Evolutionary conservation across 1,140 invertebrate species (phyloP).

Genomic region (Drosophila bocki): DNA sequence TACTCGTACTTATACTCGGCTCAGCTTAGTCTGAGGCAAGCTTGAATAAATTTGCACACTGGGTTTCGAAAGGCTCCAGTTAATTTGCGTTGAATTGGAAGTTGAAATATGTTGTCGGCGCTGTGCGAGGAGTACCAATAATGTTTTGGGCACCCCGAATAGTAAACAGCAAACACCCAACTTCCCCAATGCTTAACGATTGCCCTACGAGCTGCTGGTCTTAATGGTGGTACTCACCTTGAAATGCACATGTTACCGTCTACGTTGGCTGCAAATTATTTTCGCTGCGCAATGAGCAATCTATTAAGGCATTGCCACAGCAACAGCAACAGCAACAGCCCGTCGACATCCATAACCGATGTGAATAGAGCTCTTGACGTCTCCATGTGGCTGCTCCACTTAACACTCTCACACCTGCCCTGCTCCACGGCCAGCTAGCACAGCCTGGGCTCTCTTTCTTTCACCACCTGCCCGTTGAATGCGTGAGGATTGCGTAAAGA

Average conservation of each 20-base stretch:
- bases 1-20: slow-evolving; percentile 9
- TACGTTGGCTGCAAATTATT: slow-evolving; percentile 43
- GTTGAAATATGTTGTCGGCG: slow-evolving; percentile 31
- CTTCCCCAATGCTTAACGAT: slow-evolving; percentile 24
- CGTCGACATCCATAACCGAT: slow-evolving; percentile 42
- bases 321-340: slow-evolving; percentile 4
- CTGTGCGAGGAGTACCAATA: slow-evolving; percentile 25
- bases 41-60: slow-evolving; percentile 48
- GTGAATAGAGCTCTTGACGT: slow-evolving; percentile 53
- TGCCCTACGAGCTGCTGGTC: slow-evolving; percentile 19
- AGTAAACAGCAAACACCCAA: slow-evolving; percentile 23
- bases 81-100: slow-evolving; percentile 50
- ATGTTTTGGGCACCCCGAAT: slow-evolving; percentile 14
- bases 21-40: slow-evolving; percentile 57
- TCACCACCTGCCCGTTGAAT: slow-evolving; percentile 31
- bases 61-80: slow-evolving; percentile 39
- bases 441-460: slow-evolving; percentile 44
- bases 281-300: slow-evolving; percentile 58
- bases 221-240: slow-evolving; percentile 59
- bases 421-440: slow-evolving; percentile 26
- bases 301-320: slow-evolving; percentile 46
- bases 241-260: slow-evolving; percentile 51
- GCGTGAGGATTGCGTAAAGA: slow-evolving; percentile 63
- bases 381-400: slow-evolving; percentile 65
- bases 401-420: slow-evolving; percentile 66